A percentile compares a stretch with the other conserved stretches of the same genome.
Evolutionary conservation across 2,113 vertebrate species (phyloP).

Genomic region (Nesoenas mayeri): DNA sequence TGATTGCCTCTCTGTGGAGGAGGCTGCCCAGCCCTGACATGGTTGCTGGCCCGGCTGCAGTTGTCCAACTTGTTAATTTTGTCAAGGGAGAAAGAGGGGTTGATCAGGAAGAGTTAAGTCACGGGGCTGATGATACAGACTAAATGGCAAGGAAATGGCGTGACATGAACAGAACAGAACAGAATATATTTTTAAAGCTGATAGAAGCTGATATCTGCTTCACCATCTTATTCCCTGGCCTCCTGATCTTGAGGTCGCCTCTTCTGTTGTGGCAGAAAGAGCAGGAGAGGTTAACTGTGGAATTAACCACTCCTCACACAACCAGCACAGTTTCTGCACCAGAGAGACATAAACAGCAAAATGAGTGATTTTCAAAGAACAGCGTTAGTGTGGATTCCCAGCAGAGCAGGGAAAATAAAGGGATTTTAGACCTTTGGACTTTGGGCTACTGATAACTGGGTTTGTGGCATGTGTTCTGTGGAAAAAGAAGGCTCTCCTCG

Average conservation of each 20-base stretch:
- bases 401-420: background rate
- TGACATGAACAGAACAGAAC: background rate
- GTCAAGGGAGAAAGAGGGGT: background rate
- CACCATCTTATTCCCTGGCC: slow-evolving; percentile 3
- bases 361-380: background rate
- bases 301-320: slow-evolving; percentile 30
- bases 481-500: background rate
- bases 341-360: slow-evolving; percentile 23
- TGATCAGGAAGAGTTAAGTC: background rate
- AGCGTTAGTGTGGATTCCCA: background rate
- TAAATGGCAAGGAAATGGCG: background rate
- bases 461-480: background rate
- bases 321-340: background rate
- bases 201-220: background rate
- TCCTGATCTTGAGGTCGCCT: background rate
- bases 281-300: slow-evolving; percentile 30
- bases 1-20: background rate
- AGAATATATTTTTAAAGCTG: background rate
- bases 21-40: background rate
- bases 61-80: background rate
- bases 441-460: background rate
- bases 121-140: background rate
- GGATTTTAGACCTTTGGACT: background rate
- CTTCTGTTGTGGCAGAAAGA: background rate
- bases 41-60: background rate